Evolutionary conservation across 2,888 invertebrate species (phyloP), one percentile per base, ranked within the genome.

Genomic region (Phanerotoma sp.): DNA sequence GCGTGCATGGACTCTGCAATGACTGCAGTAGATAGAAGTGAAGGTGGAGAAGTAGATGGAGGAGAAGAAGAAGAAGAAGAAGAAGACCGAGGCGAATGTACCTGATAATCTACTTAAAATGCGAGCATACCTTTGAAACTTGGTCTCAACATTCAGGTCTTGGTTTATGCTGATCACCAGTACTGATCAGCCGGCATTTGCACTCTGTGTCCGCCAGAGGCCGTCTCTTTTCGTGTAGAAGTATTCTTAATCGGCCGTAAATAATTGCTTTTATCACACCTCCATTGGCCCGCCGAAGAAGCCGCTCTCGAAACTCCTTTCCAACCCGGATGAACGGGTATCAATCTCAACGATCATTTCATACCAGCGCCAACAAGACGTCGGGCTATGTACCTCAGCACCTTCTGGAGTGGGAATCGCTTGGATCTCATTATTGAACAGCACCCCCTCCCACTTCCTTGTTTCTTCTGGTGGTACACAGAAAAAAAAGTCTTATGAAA

Each of bases 201-300:
- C 41, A 28, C 32, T 33, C 16, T 42, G 32, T 38, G 32, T 37
- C 37, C 48, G 56, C 56, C 56, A 53, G 60, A 52, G 55, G 60
- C 56, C 56, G 61, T 58, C 47, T 58, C 61, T 62, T 51, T 38
- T 38, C 38, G 51, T 55, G 56, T 58, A 53, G 57, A 64, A 66
- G 68, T 70, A 67, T 68, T 74, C 72, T 75, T 75, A 75, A 76
- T 77, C 75, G 75, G 73, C 68, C 75, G 74, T 76, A 71, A 76
- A 75, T 75, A 77, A 77, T 77, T 75, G 72, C 73, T 72, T 74
- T 77, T 74, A 76, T 75, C 74, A 70, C 76, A 73, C 74, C 73
- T 75, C 72, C 70, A 66, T 55, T 58, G 67, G 66, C 55, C 66
- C 63, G 61, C 65, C 63, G 54, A 57, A 51, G 56, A 52, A 50